Evolutionary conservation across 1,140 invertebrate species (phyloP).

Genomic region (Xylocopa sonorina): DNA sequence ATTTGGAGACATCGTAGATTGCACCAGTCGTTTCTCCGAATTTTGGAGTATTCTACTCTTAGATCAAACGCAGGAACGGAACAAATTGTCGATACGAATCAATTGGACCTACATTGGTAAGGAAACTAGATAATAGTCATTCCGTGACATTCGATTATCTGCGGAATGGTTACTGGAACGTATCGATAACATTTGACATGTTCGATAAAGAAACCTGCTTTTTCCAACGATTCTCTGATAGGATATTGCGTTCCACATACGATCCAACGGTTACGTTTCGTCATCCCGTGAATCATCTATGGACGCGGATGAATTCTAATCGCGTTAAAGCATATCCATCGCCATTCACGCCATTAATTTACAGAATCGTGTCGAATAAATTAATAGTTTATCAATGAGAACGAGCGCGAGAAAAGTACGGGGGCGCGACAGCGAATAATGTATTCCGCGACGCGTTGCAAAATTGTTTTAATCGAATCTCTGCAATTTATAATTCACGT

Average conservation of each 20-base stretch:
- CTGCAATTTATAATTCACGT: too few relatives aligned
- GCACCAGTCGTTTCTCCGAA: too few relatives aligned
- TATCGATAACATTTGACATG: constrained; percentile 64
- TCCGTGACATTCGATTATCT: background rate
- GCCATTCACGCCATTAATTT: background rate
- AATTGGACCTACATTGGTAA: too few relatives aligned
- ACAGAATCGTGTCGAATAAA: background rate
- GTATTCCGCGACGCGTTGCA: background rate
- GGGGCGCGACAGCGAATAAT: too few relatives aligned
- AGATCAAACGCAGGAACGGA: too few relatives aligned
- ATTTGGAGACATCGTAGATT: background rate
- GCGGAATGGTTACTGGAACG: background rate
- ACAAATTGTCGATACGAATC: too few relatives aligned
- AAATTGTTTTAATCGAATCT: background rate
- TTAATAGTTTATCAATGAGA: background rate
- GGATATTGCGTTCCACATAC: constrained; percentile 13
- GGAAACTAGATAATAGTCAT: background rate
- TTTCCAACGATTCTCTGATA: background rate
- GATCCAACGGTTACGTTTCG: constrained; percentile 2
- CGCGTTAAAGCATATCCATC: background rate
- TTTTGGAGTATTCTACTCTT: too few relatives aligned
- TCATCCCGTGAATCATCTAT: constrained; percentile 2
- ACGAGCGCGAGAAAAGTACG: too few relatives aligned
- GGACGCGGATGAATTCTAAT: background rate
- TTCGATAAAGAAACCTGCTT: constrained; percentile 40